Base-by-base conservation (phyloP, 2,888 invertebrate genomes). In the Cylindroiulus punctatus region DNA sequence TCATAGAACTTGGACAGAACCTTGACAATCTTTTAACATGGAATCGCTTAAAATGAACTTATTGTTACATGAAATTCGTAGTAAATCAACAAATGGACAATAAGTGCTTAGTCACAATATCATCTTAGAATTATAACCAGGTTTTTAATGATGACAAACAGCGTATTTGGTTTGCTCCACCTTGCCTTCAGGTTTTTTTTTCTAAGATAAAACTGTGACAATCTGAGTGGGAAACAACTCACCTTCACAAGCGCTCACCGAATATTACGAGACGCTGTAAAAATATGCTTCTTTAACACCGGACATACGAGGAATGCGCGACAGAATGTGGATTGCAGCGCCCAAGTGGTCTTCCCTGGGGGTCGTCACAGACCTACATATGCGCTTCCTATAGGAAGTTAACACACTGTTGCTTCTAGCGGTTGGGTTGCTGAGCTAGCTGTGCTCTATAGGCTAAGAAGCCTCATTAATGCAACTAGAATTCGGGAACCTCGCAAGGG, bases 201-300 rank as follows among this genome's bases (percentile, higher is more conserved):
- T 65, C 65, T 12, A 65, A 65, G 65, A 65, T 65, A 65, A 65
- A 65, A 65, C 52, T 52, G 52, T 52, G 52, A 52, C 14, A 65
- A 65, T 26, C 26, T 3, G 26, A 26, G 12, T 65, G 26, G 26
- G 65, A 26, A n/a, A n/a, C 65, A 65, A 12, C 65, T n/a, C 0
- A 4, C 10, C 26, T 65, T n/a, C n/a, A n/a, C 65, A 65, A n/a
- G 26, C 7, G 10, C 26, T 26, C 65, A 57, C 26, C 10, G 65
- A 65, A 65, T 65, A 65, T 22, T 65, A 65, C 26, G 65, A 65
- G 26, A 26, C 26, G n/a, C 26, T 7, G 26, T 26, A 3, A 12
- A 65, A 57, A 57, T 26, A 65, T 65, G 65, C 65, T 26, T 26
- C 65, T 65, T 65, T 65, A 65, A n/a, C 65, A 65, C 12, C 12